These are phyloP conservation scores for Patella depressa DNA, from an alignment of 2,888 invertebrate species.

Conservation along the genomic window DNA sequence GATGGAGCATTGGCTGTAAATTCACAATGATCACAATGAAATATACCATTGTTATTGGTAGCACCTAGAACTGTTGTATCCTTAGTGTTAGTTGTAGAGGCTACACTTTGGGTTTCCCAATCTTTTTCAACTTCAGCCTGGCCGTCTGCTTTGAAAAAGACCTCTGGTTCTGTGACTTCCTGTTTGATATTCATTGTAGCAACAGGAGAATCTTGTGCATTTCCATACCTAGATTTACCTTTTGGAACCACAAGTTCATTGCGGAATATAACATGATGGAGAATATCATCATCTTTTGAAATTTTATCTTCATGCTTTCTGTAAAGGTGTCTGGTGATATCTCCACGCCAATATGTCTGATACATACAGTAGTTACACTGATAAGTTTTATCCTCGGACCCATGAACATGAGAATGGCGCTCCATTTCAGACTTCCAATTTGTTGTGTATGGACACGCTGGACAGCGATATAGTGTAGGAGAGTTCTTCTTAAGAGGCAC, in stretches of 20 bases:
- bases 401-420: conserved; percentile 72
- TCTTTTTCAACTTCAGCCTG: background rate
- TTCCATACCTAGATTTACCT: conserved; percentile 7
- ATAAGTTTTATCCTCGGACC: conserved; percentile 71
- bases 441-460: conserved; percentile 75
- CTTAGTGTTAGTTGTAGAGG: background rate
- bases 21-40: conserved; percentile 52
- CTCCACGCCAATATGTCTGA: conserved; percentile 73
- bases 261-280: background rate
- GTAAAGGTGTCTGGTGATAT: conserved; percentile 73
- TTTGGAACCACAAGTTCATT: background rate
- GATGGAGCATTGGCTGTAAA: conserved; percentile 60
- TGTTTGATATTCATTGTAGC: conserved; percentile 4
- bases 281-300: conserved; percentile 45
- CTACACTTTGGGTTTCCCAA: background rate
- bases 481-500: conserved; percentile 52
- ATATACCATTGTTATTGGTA: conserved; percentile 30
- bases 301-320: conserved; percentile 70
- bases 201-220: background rate
- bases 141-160: background rate
- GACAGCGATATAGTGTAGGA: conserved; percentile 76
- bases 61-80: background rate
- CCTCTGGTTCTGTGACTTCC: conserved; percentile 14
- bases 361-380: conserved; percentile 72
- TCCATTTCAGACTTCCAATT: conserved; percentile 73